These are phyloP conservation scores for Eupristina koningsbergeri DNA, from an alignment of 1,140 invertebrate species.

Conservation along the genomic window DNA sequence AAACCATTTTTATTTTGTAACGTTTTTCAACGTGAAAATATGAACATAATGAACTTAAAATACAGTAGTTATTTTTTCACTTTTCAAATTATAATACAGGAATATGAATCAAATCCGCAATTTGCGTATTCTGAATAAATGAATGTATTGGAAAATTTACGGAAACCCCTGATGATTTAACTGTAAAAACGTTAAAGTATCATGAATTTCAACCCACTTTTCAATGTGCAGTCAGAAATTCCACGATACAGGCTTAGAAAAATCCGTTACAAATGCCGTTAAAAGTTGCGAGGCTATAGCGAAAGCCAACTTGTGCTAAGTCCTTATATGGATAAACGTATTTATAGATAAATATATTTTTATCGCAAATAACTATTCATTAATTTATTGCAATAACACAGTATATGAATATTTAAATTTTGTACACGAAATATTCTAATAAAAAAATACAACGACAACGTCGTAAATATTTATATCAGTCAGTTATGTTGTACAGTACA, in stretches of 20 bases:
- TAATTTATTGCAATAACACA: background rate
- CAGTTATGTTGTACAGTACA: no score
- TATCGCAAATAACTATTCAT: background rate
- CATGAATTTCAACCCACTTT: conserved; percentile 38
- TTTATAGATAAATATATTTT: background rate
- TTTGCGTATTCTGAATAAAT: no score
- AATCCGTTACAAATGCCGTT: conserved; percentile 50
- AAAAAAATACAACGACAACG: background rate
- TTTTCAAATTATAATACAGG: no score
- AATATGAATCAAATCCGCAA: no score
- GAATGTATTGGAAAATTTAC: background rate
- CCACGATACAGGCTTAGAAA: conserved; percentile 36
- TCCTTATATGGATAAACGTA: background rate
- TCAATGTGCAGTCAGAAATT: conserved; percentile 31
- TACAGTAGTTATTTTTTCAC: no score
- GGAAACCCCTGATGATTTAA: background rate
- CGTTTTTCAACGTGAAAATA: no score
- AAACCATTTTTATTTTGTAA: no score
- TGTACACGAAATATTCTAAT: background rate
- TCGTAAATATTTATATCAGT: background rate
- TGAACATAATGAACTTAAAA: no score
- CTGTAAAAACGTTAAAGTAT: conserved; percentile 23
- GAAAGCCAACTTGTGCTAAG: background rate
- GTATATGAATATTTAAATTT: background rate
- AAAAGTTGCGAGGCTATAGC: conserved; percentile 35